A percentile compares a stretch with the other conserved stretches of the same genome.
Conservation (phyloP, 2,797 vertebrate genomes). For the Dicrostonyx torquatus region DNA sequence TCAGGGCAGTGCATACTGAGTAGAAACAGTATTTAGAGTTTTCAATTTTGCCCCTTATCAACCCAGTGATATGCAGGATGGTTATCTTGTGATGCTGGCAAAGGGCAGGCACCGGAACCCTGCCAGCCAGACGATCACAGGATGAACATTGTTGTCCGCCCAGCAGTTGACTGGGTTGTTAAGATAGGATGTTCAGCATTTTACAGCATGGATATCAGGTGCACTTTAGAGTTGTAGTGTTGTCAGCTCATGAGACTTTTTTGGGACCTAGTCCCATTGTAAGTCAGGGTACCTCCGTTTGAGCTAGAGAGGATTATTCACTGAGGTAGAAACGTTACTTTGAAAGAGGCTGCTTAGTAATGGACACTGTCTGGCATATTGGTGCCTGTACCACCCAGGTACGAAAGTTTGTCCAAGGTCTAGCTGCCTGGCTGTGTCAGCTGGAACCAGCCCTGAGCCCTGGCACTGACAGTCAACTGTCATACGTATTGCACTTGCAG, state of each 20-base stretch:
- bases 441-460: background rate
- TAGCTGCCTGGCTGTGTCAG: background rate
- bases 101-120: background rate
- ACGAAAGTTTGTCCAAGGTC: background rate
- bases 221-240: background rate
- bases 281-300: background rate
- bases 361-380: no score
- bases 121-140: background rate
- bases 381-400: background rate
- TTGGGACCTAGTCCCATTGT: background rate
- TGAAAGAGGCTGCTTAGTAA: background rate
- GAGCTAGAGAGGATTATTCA: background rate
- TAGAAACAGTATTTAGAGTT: background rate
- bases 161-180: background rate
- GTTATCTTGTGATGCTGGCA: background rate
- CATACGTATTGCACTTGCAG: background rate
- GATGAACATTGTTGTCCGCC: background rate
- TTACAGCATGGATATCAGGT: background rate
- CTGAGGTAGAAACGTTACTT: background rate
- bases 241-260: background rate
- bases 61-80: background rate
- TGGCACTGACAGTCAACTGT: background rate
- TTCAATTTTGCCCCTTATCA: background rate
- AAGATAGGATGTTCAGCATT: background rate
- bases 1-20: background rate